Conservation (phyloP, 2,113 vertebrate genomes). For the Haemorhous mexicanus region DNA sequence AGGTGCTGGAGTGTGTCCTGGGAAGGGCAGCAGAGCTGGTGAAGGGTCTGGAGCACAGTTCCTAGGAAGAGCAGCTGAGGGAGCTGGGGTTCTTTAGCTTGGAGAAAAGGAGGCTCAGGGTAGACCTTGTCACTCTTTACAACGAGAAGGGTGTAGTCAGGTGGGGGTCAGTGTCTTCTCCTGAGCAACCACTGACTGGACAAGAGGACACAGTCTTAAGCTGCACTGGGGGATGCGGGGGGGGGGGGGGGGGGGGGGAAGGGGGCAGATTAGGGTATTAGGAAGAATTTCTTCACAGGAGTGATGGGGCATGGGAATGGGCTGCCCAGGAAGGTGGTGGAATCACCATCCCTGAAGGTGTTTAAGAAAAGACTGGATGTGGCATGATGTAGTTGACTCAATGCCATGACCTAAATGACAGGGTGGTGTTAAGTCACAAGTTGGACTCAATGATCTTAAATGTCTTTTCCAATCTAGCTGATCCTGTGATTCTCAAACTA, state of each 20-base stretch:
- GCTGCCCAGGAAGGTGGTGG: not conserved
- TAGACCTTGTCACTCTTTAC: too few relatives aligned
- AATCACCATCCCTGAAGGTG: accelerated
- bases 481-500: not conserved
- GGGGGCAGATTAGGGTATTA: not conserved
- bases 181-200: not conserved
- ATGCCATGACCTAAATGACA: not conserved
- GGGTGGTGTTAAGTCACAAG: not conserved
- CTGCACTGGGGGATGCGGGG: accelerated
- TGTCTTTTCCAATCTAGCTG: not conserved
- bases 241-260: too few relatives aligned
- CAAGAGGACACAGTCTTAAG: not conserved
- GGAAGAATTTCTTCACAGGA: not conserved
- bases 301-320: not conserved
- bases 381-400: not conserved
- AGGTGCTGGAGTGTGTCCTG: accelerated
- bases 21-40: not conserved
- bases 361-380: not conserved
- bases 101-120: not conserved
- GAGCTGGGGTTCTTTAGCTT: not conserved
- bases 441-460: not conserved
- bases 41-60: not conserved
- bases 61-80: not conserved
- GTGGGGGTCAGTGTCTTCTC: not conserved
- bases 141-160: accelerated